Base-by-base conservation (phyloP, 1,140 invertebrate genomes). In the Anadara kagoshimensis region DNA sequence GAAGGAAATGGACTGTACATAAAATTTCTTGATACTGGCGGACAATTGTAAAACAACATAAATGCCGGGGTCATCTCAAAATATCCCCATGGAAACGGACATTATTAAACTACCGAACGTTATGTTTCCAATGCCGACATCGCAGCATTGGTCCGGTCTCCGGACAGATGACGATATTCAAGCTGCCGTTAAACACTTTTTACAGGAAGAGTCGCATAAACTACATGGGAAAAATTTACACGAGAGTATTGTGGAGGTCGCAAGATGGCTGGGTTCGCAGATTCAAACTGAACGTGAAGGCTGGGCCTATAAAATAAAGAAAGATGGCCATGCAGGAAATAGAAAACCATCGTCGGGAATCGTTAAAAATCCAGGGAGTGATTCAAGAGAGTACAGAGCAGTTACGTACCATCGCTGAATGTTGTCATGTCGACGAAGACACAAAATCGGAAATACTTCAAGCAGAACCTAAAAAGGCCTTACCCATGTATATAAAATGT, bases 271-370 rank as follows among this genome's bases (percentile, higher is more conserved):
- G 12, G 73, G 78, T 5, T 64, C 63, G 16, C 73, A 76, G 67
- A 71, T 83, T 41, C 79, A 81, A 51, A 61, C 62, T 29, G 81
- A 83, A 65, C 69, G 81, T 10, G 64, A 79, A 49, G 75, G 79
- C 2, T 81, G 81, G 79, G 66, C 71, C 0, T 72, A 75, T 47
- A 78, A 79, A 58, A 65, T 83, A n/a, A 71, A 70, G 29, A n/a
- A 71, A 70, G 29, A 76, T 78, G 70, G 76, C 81, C 36, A 75
- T 83, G 73, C 72, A 76, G n/a, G 77, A 83, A 54, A 78, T 83
- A 29, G 81, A 83, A 43, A 61, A 61, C 18, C 75, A 83, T 51
- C 67, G 81, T 0, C 69, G 76, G 22, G 70, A 69, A 29, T 62
- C 71, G 8, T 63, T 83, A 14, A 72, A 76, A 41, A 49, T 68